Conservation (phyloP, 1,140 invertebrate genomes). For the Palaemon carinicauda region DNA sequence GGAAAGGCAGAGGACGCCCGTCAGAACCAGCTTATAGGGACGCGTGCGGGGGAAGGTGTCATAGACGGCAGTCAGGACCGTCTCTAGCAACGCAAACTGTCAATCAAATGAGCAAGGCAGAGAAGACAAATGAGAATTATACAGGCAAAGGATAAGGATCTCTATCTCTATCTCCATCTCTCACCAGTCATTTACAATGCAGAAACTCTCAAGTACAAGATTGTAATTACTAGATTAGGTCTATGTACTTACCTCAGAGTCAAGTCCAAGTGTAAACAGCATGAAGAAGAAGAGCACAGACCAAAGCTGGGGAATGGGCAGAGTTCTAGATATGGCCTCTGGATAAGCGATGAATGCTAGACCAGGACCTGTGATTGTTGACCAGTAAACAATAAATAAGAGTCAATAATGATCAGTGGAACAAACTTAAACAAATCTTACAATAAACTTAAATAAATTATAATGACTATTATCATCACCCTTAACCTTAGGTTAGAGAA, state of each 20-base stretch:
- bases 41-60: slow-evolving; percentile 78
- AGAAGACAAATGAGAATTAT: not conserved
- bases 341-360: slow-evolving; percentile 88
- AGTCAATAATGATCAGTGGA: too few relatives aligned
- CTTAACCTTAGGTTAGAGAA: too few relatives aligned
- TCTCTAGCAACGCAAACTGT: slow-evolving; percentile 82
- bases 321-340: slow-evolving; percentile 82
- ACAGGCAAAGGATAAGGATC: too few relatives aligned
- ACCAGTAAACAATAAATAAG: too few relatives aligned
- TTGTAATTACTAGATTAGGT: too few relatives aligned
- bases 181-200: not conserved
- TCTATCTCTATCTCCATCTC: too few relatives aligned
- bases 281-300: slow-evolving; percentile 67
- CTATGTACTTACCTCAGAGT: slow-evolving; percentile 81
- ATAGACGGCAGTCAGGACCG: slow-evolving; percentile 80
- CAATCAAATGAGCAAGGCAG: not conserved
- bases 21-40: slow-evolving; percentile 77
- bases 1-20: slow-evolving; percentile 74
- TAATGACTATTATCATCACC: too few relatives aligned
- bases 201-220: too few relatives aligned
- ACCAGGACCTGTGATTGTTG: slow-evolving; percentile 74
- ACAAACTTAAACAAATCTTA: too few relatives aligned
- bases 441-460: too few relatives aligned
- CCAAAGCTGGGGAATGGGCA: slow-evolving; percentile 67
- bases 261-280: slow-evolving; percentile 68